phyloP scores from a whole-genome alignment of 2,888 invertebrate species.

The Lutraria lutraria region DNA sequence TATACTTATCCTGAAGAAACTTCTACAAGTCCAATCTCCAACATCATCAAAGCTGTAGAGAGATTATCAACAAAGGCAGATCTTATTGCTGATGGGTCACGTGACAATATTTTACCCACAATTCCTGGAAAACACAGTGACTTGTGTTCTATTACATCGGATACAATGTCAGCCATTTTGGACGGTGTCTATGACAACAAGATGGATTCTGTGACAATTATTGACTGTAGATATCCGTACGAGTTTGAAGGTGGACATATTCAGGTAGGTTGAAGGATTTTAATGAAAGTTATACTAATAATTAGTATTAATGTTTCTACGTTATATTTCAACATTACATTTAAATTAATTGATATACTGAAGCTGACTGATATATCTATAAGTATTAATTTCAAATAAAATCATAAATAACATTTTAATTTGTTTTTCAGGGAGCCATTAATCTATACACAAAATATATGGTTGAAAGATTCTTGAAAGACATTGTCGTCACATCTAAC shows the following conservation, averaged over 20 bases:
- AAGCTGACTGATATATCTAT: too few relatives aligned
- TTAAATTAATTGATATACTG: too few relatives aligned
- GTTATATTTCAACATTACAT: too few relatives aligned
- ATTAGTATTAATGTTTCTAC: too few relatives aligned
- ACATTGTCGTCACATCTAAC: not conserved
- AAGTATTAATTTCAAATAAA: too few relatives aligned
- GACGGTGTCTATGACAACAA: slow-evolving; percentile 21
- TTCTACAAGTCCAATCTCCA: slow-evolving; percentile 11
- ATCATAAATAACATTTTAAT: too few relatives aligned
- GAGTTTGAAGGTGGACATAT: slow-evolving; percentile 31
- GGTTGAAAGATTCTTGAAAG: slow-evolving; percentile 1
- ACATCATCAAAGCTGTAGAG: slow-evolving; percentile 36
- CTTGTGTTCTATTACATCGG: not conserved
- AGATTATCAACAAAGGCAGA: not conserved
- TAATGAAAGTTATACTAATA: too few relatives aligned
- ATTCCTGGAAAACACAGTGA: slow-evolving; percentile 24
- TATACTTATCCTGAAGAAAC: not conserved
- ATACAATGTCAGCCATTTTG: slow-evolving; percentile 25
- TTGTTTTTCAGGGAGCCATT: not conserved
- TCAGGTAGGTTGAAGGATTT: not conserved
- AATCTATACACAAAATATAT: not conserved
- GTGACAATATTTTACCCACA: slow-evolving; percentile 26
- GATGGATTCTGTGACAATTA: slow-evolving; percentile 7
- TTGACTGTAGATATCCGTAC: slow-evolving; percentile 34
- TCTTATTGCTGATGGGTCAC: slow-evolving; percentile 7